A percentile compares a stretch with the other conserved stretches of the same genome.
These are phyloP conservation scores for Toxotes chatareus DNA, from an alignment of 2,113 vertebrate species.

Conservation along the genomic window DNA sequence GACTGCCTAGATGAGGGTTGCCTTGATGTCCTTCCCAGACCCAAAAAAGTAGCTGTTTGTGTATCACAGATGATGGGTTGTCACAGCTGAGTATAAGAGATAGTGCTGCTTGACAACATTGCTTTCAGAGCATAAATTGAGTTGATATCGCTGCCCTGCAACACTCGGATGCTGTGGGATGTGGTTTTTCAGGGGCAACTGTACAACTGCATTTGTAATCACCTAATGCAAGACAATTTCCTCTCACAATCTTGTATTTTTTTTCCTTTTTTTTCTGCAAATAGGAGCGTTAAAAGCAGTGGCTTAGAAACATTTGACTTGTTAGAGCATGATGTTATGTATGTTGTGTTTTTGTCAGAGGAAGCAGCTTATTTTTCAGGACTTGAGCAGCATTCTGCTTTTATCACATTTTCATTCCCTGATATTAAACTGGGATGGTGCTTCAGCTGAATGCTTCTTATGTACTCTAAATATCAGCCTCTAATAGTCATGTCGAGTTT, in stretches of 20 bases:
- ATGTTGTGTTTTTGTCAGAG: not conserved
- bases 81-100: slow-evolving; percentile 74
- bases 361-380: slow-evolving; percentile 6
- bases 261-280: not conserved
- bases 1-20: slow-evolving; percentile 63
- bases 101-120: slow-evolving; percentile 68
- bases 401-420: slow-evolving; percentile 10
- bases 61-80: slow-evolving; percentile 68
- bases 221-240: slow-evolving; percentile 5
- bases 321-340: slow-evolving; percentile 14
- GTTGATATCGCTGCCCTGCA: slow-evolving; percentile 34
- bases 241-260: not conserved
- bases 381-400: not conserved
- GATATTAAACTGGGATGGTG: slow-evolving; percentile 6
- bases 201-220: slow-evolving; percentile 15
- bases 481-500: slow-evolving; percentile 7
- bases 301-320: not conserved
- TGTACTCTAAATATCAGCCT: slow-evolving; percentile 16
- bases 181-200: slow-evolving; percentile 21
- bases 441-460: slow-evolving; percentile 34
- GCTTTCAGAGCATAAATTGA: slow-evolving; percentile 53
- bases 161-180: slow-evolving; percentile 29
- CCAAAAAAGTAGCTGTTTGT: slow-evolving; percentile 56
- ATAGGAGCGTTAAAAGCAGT: not conserved
- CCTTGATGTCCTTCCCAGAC: slow-evolving; percentile 62